Evolutionary conservation across 1,140 invertebrate genomes (phyloP).

Genomic region (Drosophila suzukii): DNA sequence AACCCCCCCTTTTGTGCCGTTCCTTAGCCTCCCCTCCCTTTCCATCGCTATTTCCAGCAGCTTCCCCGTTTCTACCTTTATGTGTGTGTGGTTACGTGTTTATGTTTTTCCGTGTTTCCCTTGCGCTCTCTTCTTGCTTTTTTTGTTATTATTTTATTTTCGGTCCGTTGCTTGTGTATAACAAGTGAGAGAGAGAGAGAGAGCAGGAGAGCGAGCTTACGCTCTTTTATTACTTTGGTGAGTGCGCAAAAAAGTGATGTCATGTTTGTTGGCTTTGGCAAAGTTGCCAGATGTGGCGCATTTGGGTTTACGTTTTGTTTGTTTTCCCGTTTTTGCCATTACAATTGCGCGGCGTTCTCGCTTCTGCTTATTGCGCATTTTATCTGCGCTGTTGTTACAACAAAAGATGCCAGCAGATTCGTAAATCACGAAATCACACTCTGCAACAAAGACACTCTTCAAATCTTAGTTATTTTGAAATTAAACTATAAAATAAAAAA

Average conservation of each 20-base stretch:
- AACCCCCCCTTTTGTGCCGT: constrained; percentile 2
- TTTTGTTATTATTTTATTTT: constrained; percentile 78
- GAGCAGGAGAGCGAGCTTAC: constrained; percentile 8
- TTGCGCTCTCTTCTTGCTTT: constrained; percentile 27
- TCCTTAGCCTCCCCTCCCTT: constrained; percentile 1
- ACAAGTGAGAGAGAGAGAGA: constrained; percentile 25
- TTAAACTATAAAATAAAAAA: too few species aligned
- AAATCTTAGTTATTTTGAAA: not conserved
- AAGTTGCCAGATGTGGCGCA: constrained; percentile 73
- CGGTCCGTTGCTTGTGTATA: constrained; percentile 58
- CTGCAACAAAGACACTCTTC: not conserved
- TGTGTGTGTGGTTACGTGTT: constrained; percentile 68
- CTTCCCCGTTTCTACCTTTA: constrained; percentile 72
- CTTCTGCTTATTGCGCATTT: constrained; percentile 41
- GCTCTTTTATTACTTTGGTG: constrained; percentile 67
- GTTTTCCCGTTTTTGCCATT: constrained; percentile 46
- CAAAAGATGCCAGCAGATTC: constrained; percentile 32
- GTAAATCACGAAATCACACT: constrained; percentile 17
- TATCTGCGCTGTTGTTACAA: constrained; percentile 34
- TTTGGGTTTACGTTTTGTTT: constrained; percentile 55
- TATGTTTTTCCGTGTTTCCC: constrained; percentile 77
- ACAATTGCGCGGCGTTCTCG: constrained; percentile 13
- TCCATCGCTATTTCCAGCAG: constrained; percentile 62
- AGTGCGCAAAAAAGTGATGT: constrained; percentile 82
- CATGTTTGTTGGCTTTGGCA: constrained; percentile 74